phyloP scores from a whole-genome alignment of 2,113 vertebrate genomes.

The Taurulus bubalis region DNA sequence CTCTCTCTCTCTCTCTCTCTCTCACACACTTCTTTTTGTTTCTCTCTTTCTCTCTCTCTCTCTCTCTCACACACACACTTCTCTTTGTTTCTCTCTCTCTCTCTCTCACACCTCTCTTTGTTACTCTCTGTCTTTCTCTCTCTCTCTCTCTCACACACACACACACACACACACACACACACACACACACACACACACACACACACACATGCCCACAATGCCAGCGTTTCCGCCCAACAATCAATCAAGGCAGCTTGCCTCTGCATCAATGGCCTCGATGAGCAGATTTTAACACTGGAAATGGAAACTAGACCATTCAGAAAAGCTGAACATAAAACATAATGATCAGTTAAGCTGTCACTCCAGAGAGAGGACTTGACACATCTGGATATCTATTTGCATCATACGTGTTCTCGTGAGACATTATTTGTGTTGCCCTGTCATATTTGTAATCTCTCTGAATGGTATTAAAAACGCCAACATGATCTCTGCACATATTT shows the following conservation, averaged over 20 bases:
- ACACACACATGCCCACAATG: constrained; percentile 88
- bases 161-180: constrained; percentile 84
- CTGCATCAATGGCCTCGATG: constrained; percentile 76
- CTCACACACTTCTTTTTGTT: not conserved
- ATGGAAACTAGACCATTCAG: constrained; percentile 69
- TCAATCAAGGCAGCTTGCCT: constrained; percentile 76
- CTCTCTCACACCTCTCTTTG: not conserved
- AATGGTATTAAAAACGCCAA: constrained; percentile 49
- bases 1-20: not conserved
- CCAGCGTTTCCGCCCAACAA: constrained; percentile 75
- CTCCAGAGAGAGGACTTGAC: constrained; percentile 42
- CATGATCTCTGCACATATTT: constrained; percentile 71
- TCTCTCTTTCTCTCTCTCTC: not conserved
- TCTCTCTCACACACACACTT: too few species aligned
- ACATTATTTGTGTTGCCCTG: constrained; percentile 33
- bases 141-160: not conserved
- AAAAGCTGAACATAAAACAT: constrained; percentile 68
- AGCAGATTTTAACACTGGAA: constrained; percentile 68
- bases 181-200: constrained; percentile 69
- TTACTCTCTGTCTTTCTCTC: not conserved
- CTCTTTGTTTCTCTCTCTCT: not conserved
- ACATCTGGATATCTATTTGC: constrained; percentile 55
- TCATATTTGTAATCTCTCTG: constrained; percentile 45
- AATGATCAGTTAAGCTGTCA: constrained; percentile 65
- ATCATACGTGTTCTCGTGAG: constrained; percentile 40